Evolutionary conservation across 2,113 vertebrate genomes (phyloP), one percentile per base, ranked within the genome.

Genomic region (Choloepus hoffmanni): DNA sequence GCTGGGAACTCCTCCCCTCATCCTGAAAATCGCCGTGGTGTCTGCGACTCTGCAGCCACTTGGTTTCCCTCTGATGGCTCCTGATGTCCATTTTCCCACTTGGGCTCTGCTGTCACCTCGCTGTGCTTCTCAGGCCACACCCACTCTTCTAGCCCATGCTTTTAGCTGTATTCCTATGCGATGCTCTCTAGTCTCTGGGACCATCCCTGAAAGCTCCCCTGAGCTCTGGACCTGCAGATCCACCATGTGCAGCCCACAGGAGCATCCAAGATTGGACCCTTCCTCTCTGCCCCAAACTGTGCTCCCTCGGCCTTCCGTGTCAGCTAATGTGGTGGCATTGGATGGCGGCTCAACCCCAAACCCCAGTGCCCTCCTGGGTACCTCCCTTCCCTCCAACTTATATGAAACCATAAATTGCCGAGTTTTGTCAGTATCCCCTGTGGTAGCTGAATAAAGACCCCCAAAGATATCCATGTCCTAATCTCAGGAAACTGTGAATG

Each of bases 1-100:
- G 1, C n/a, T 13, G 43, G n/a, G 9, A 48, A 62, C 21, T 6
- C 5, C 11, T 48, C 19, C 13, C 50, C 15, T 67, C 40, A 18
- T 26, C 33, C 24, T 10, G 28, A 45, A 33, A 10, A 8, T 24
- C 28, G 11, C 24, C 0, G 0, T 7, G 50, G 12, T n/a, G 26
- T 33, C 76, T 14, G 24, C 4, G n/a, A 14, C 15, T 0, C 48
- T 58, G 18, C 30, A 40, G 74, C 74, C 40, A 33, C 36, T 9
- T 43, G 28, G 13, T 55, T 77, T 43, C 30, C 60, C 65, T 21
- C 26, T 18, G 15, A 50, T 10, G 73, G 55, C 53, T 79, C 65
- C 58, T 72, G 36, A 33, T 50, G 12, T 65, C 40, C 48, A 13
- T 16, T 1, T 16, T 10, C 18, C 16, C 48, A 50, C 48, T 5